Base-by-base conservation (phyloP, 2,113 vertebrate genomes). In the Delphinus delphis region DNA sequence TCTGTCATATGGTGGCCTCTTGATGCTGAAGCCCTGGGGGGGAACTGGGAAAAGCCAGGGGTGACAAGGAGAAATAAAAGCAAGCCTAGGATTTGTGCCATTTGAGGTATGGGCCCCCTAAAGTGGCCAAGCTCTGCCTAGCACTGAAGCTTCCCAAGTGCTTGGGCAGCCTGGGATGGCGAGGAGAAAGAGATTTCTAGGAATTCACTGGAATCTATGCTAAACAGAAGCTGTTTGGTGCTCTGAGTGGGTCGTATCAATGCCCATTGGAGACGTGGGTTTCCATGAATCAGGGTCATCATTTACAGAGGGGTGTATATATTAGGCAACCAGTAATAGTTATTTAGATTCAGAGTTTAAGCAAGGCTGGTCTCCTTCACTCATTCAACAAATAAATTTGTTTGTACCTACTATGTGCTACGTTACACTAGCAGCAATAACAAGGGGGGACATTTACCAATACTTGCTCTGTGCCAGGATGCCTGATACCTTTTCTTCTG, bases 81-180 rank as follows among this genome's bases (percentile, higher is more conserved):
- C 11, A 31, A 26, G 33, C 14, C 71, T 50, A 21, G 1, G 1
- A 31, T 21, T 44, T 21, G 7, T 33, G 0, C 31, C 26, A 26
- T n/a, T 1, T 50, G 70, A 70, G 26, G 17, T 8, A 7, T 0
- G 1, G 26, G 17, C 36, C 26, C 74, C 62, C 4, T 3, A 2
- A 31, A 28, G 15, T 79, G 28, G 50, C 71, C 60, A 79, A 14
- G 58, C 17, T 62, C 28, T 47, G 41, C 31, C 41, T 23, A 63
- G 65, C 20, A 18, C 2, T 9, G 53, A 44, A 9, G 7, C 4
- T 74, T 80, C 14, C 26, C 63, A 62, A 38, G 68, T 47, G 5
- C 3, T 47, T 58, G 68, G 28, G 71, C 11, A n/a, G 23, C 21
- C 63, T 31, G 7, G 18, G 6, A 10, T 68, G 38, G 6, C 25